These are phyloP conservation scores for Chondrosia reniformis DNA, from an alignment of 37 sponge, comb jelly and placozoan genomes.

Conservation along the genomic window DNA sequence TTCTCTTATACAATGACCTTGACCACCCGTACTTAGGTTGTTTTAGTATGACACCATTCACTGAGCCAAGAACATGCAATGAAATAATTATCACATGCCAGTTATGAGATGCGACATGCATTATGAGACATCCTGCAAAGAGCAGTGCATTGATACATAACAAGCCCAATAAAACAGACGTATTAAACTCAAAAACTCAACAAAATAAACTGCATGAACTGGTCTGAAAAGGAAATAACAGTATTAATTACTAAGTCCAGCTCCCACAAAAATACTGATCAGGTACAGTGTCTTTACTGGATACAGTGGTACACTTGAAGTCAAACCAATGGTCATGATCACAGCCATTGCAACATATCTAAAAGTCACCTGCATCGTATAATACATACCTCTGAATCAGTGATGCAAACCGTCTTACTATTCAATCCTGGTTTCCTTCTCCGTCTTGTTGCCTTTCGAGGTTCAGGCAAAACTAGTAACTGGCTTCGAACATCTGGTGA, in stretches of 20 bases:
- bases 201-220: background rate
- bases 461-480: slow-evolving; percentile 20
- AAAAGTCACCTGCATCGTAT: slow-evolving; percentile 13
- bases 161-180: background rate
- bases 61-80: too few species aligned
- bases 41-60: too few species aligned
- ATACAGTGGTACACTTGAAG: slow-evolving; percentile 30
- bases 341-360: slow-evolving; percentile 50
- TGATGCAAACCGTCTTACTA: slow-evolving; percentile 43
- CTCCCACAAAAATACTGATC: background rate
- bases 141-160: too few species aligned
- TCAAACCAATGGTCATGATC: slow-evolving; percentile 41
- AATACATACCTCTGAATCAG: slow-evolving; percentile 33
- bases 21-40: too few species aligned
- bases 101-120: background rate
- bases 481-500: background rate
- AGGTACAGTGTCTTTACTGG: slow-evolving; percentile 20
- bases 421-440: slow-evolving; percentile 33
- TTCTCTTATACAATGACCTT: too few species aligned
- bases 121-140: too few species aligned
- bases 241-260: background rate
- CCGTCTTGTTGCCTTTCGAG: slow-evolving; percentile 2
- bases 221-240: background rate
- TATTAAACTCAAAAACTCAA: background rate
- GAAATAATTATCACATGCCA: background rate